Evolutionary conservation across 2,888 invertebrate genomes (phyloP).

Genomic region (Conchocele bisecta): DNA sequence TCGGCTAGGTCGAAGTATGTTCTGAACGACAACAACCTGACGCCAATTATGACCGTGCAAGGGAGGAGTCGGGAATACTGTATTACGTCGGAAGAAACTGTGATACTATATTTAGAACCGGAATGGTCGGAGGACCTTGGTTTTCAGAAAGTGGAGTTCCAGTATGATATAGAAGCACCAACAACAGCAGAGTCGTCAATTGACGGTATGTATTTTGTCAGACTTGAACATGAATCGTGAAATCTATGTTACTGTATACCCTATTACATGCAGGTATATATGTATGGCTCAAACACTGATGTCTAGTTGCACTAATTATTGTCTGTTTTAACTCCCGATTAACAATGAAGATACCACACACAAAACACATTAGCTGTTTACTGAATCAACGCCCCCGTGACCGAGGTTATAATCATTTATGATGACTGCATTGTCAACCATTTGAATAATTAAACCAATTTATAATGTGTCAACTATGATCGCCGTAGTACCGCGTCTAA

Average conservation of each 20-base stretch:
- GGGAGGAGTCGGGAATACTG: slow-evolving; percentile 65
- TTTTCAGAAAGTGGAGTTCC: slow-evolving; percentile 57
- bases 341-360: too few relatives aligned
- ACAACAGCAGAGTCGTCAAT: slow-evolving; percentile 47
- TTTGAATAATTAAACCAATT: too few relatives aligned
- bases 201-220: slow-evolving; percentile 59
- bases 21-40: slow-evolving; percentile 52
- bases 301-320: too few relatives aligned
- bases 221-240: background rate
- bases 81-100: slow-evolving; percentile 47
- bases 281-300: too few relatives aligned
- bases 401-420: too few relatives aligned
- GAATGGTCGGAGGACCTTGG: slow-evolving; percentile 56
- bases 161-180: slow-evolving; percentile 58
- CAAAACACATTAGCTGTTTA: too few relatives aligned
- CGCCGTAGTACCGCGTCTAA: too few relatives aligned
- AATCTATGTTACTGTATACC: background rate
- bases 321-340: too few relatives aligned
- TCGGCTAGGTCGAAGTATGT: slow-evolving; percentile 16
- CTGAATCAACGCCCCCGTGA: too few relatives aligned
- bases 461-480: too few relatives aligned
- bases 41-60: slow-evolving; percentile 47
- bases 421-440: too few relatives aligned
- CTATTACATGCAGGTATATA: too few relatives aligned
- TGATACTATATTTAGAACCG: slow-evolving; percentile 68